phyloP scores from a whole-genome alignment of 2,888 invertebrate genomes.

The Leucophenga montana region DNA sequence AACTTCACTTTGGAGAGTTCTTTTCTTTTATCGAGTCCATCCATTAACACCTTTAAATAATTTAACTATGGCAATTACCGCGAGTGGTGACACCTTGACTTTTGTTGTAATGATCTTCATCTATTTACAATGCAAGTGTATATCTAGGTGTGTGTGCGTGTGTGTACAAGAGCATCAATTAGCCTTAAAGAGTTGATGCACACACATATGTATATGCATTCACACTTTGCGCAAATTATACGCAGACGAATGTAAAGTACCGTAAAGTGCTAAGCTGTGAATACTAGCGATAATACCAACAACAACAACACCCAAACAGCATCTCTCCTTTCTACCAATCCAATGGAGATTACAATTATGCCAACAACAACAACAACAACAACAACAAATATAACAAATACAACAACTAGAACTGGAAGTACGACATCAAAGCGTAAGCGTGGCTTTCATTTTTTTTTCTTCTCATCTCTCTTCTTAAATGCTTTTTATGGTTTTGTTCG shows the following conservation, averaged over 20 bases:
- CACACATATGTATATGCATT: conserved; percentile 45
- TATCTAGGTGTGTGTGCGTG: conserved; percentile 38
- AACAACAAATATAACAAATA: conserved; percentile 42
- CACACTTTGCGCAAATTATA: conserved; percentile 66
- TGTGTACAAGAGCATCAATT: conserved; percentile 51
- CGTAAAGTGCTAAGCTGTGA: conserved; percentile 57
- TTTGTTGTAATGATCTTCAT: conserved; percentile 9
- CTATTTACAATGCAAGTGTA: not conserved
- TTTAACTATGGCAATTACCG: conserved; percentile 17
- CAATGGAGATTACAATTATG: conserved; percentile 63
- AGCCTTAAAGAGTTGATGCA: conserved; percentile 57
- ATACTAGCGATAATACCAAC: conserved; percentile 29
- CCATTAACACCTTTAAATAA: no score
- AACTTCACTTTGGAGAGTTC: no score
- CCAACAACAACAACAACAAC: conserved; percentile 45
- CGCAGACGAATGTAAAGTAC: conserved; percentile 57
- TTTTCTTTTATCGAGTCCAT: no score
- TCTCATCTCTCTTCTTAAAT: conserved; percentile 2
- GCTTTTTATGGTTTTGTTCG: not conserved
- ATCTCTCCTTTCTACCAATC: conserved; percentile 40
- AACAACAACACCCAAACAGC: conserved; percentile 25
- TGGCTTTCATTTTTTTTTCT: conserved; percentile 25
- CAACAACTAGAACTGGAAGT: conserved; percentile 58
- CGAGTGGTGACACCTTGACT: conserved; percentile 22
- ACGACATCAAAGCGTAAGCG: conserved; percentile 55